phyloP scores from a whole-genome alignment of 2,888 invertebrate species.

The Mongoloraphidia duomilia region DNA sequence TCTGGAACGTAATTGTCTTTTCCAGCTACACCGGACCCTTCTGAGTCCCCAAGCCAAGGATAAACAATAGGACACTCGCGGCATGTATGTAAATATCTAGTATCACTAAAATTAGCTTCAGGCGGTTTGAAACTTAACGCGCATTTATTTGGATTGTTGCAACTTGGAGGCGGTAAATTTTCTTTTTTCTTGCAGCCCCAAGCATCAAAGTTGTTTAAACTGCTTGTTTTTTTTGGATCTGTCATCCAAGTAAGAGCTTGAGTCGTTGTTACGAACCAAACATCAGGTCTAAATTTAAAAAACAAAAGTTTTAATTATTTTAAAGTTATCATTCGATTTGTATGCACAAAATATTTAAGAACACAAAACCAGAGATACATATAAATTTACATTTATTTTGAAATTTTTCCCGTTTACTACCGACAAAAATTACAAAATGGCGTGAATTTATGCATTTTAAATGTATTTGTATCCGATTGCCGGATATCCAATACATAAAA shows the following conservation, averaged over 20 bases:
- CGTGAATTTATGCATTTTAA: no score
- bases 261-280: slow-evolving; percentile 74
- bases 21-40: slow-evolving; percentile 64
- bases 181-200: slow-evolving; percentile 67
- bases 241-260: slow-evolving; percentile 86
- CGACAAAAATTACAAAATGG: no score
- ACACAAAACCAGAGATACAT: no score
- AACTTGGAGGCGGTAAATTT: slow-evolving; percentile 56
- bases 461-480: no score
- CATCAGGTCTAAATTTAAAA: slow-evolving; percentile 55
- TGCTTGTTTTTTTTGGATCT: slow-evolving; percentile 58
- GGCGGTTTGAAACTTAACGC: slow-evolving; percentile 65
- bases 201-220: slow-evolving; percentile 57
- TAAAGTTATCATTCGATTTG: no score
- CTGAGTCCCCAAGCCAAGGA: slow-evolving; percentile 82
- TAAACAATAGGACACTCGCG: slow-evolving; percentile 70
- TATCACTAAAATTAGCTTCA: slow-evolving; percentile 62
- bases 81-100: slow-evolving; percentile 79
- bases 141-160: slow-evolving; percentile 70
- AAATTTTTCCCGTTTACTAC: no score
- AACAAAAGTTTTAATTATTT: slow-evolving; percentile 4
- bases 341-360: no score
- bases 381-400: no score
- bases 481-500: no score
- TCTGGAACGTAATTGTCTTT: slow-evolving; percentile 71